phyloP scores from a whole-genome alignment of 2,888 invertebrate genomes.

The Pediacus dermestoides region DNA sequence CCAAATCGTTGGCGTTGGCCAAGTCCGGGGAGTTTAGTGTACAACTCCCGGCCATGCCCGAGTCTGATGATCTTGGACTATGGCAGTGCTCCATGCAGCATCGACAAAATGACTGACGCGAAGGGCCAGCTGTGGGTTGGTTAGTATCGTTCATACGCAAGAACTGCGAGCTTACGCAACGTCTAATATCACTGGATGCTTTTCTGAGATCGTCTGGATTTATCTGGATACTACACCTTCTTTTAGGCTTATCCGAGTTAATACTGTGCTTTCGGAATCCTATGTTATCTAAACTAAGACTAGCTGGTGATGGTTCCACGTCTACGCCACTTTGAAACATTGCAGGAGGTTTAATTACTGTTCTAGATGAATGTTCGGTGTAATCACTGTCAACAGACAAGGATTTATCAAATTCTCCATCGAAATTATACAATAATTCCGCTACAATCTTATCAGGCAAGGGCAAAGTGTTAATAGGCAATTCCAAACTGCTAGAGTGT shows the following conservation, averaged over 20 bases:
- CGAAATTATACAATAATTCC: slow-evolving; percentile 54
- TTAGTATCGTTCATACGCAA: slow-evolving; percentile 36
- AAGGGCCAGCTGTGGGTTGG: slow-evolving; percentile 20
- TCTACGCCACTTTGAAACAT: slow-evolving; percentile 51
- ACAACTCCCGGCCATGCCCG: slow-evolving; percentile 82
- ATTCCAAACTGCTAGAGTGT: slow-evolving; percentile 58
- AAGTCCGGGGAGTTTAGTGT: slow-evolving; percentile 70
- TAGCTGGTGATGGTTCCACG: slow-evolving; percentile 28
- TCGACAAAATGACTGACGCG: slow-evolving; percentile 32
- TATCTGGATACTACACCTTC: slow-evolving; percentile 44
- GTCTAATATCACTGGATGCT: slow-evolving; percentile 30
- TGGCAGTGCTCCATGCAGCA: slow-evolving; percentile 49
- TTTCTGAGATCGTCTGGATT: slow-evolving; percentile 30
- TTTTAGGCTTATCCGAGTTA: slow-evolving; percentile 58
- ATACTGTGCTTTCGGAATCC: slow-evolving; percentile 55
- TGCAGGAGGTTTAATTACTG: slow-evolving; percentile 55
- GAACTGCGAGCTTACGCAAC: slow-evolving; percentile 54
- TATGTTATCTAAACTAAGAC: slow-evolving; percentile 32
- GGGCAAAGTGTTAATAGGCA: slow-evolving; percentile 52
- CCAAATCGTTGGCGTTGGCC: slow-evolving; percentile 32
- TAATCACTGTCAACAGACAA: slow-evolving; percentile 38
- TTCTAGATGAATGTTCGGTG: slow-evolving; percentile 33
- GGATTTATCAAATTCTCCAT: slow-evolving; percentile 35
- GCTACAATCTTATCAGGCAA: slow-evolving; percentile 56
- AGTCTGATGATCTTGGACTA: slow-evolving; percentile 75